phyloP scores from a whole-genome alignment of 2,888 invertebrate genomes.

The Hermaeophaga mercurialis region DNA sequence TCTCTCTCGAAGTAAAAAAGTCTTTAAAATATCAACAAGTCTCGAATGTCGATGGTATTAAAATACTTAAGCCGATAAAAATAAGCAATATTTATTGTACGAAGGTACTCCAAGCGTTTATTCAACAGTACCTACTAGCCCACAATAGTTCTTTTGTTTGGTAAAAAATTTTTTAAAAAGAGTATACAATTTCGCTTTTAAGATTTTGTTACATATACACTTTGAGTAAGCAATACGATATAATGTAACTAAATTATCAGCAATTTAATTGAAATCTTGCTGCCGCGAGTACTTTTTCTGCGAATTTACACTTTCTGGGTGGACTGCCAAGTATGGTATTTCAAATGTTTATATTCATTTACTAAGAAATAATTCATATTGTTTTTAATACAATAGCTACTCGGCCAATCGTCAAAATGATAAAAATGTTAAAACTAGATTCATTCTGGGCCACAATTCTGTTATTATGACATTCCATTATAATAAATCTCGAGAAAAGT shows the following conservation, averaged over 20 bases:
- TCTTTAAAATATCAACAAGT: background rate
- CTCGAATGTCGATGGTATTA: background rate
- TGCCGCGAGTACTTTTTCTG: constrained; percentile 1
- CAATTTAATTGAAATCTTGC: constrained; percentile 6
- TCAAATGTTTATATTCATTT: background rate
- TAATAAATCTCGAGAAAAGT: no score
- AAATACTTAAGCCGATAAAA: background rate
- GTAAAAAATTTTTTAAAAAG: background rate
- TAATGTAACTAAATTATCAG: background rate
- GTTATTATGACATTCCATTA: no score
- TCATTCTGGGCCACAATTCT: no score
- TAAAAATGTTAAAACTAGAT: no score
- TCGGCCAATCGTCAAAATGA: no score
- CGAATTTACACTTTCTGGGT: background rate
- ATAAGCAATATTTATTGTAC: background rate
- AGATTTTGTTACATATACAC: background rate
- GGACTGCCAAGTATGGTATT: background rate
- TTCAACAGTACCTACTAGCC: background rate
- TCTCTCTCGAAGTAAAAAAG: background rate
- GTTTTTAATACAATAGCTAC: background rate
- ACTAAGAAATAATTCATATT: background rate
- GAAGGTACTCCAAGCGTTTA: background rate
- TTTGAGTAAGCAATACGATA: constrained; percentile 1
- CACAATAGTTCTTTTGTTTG: background rate
- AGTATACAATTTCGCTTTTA: background rate